These are phyloP conservation scores for Olivierus martensii DNA, from an alignment of 1,140 invertebrate species.

Conservation along the genomic window DNA sequence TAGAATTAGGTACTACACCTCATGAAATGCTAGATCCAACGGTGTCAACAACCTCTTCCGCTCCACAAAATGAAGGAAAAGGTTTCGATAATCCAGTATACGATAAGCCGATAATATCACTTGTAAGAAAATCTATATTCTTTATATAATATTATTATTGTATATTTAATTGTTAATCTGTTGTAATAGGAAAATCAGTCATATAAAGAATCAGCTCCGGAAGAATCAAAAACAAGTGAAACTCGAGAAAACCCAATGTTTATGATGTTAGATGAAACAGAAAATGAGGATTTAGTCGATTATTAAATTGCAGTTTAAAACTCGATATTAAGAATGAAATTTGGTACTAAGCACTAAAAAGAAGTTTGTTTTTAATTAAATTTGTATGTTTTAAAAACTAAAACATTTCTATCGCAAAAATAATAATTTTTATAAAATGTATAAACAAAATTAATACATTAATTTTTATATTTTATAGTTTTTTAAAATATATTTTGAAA, in stretches of 20 bases:
- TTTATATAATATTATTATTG: neutral
- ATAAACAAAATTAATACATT: too few relatives aligned
- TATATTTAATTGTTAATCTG: neutral
- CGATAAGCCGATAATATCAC: neutral
- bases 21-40: conserved; percentile 15
- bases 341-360: too few relatives aligned
- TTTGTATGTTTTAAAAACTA: too few relatives aligned
- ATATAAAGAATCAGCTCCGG: neutral
- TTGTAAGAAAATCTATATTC: neutral
- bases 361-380: too few relatives aligned
- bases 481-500: too few relatives aligned
- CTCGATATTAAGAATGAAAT: too few relatives aligned
- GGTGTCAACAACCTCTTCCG: neutral
- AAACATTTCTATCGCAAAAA: too few relatives aligned
- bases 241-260: conserved; percentile 14
- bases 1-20: conserved; percentile 17
- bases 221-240: neutral
- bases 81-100: conserved; percentile 15
- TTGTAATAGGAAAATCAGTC: neutral
- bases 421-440: too few relatives aligned
- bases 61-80: neutral
- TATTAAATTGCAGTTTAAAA: too few relatives aligned
- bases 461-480: too few relatives aligned
- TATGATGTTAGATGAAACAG: conserved; percentile 1
- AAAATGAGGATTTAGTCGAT: too few relatives aligned